A percentile compares a stretch with the other conserved stretches of the same genome.
Conservation (phyloP, 2,888 invertebrate species). For the Schizaphis graminum region DNA sequence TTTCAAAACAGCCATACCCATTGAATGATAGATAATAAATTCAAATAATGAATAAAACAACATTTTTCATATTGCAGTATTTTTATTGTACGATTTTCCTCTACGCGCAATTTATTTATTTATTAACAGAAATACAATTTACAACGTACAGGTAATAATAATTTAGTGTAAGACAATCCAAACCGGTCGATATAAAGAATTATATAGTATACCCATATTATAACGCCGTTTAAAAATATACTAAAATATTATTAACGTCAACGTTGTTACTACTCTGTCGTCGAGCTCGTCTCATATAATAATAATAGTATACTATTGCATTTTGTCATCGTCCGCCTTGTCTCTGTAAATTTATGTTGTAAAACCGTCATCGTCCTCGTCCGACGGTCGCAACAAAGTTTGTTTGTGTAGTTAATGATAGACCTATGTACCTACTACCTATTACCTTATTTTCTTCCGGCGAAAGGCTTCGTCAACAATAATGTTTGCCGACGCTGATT, state of each 20-base stretch:
- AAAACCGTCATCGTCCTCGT: not conserved
- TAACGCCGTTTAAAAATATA: not conserved
- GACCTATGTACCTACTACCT: not conserved
- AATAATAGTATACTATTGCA: not conserved
- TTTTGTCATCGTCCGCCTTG: not conserved
- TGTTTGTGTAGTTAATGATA: constrained; percentile 3
- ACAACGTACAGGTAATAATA: not conserved
- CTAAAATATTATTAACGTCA: not conserved
- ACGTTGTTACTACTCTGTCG: not conserved
- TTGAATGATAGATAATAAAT: not conserved
- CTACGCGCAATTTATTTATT: not conserved
- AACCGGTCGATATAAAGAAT: not conserved
- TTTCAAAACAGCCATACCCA: not conserved
- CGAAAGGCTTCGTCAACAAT: not conserved
- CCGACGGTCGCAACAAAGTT: not conserved
- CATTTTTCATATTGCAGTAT: not conserved
- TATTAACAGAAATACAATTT: not conserved
- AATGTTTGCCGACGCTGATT: not conserved
- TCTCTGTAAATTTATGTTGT: not conserved
- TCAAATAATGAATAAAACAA: not conserved
- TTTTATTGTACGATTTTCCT: not conserved
- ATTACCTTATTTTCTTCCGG: not conserved
- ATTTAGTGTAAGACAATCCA: not conserved
- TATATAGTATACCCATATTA: not conserved
- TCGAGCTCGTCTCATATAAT: not conserved